These are phyloP conservation scores for Coregonus sp. DNA, from an alignment of 2,797 vertebrate species.

Conservation along the genomic window DNA sequence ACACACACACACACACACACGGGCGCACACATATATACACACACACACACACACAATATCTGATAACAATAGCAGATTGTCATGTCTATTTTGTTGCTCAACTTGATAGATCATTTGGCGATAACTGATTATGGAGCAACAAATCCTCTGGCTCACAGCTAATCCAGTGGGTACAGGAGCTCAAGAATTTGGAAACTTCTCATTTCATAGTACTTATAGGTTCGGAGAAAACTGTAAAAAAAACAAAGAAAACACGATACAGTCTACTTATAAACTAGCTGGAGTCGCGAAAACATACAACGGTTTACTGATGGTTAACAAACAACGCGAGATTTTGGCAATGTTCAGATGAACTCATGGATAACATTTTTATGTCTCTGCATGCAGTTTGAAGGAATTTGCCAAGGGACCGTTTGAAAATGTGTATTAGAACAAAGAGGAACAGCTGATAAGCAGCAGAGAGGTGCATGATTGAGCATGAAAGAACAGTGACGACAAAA, in stretches of 20 bases:
- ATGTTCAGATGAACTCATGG: background rate
- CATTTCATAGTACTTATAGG: slow-evolving; percentile 12
- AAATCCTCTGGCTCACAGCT: slow-evolving; percentile 29
- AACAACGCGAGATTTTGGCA: background rate
- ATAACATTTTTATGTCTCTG: background rate
- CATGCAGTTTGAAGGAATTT: background rate
- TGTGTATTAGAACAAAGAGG: no score
- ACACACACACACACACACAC: background rate
- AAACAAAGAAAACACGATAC: background rate
- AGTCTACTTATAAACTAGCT: background rate
- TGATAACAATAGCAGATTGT: slow-evolving; percentile 33
- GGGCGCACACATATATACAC: background rate
- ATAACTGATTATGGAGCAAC: slow-evolving; percentile 60
- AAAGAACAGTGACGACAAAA: no score
- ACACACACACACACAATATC: background rate
- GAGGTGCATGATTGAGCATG: no score
- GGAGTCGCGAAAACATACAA: background rate
- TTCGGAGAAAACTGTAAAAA: background rate
- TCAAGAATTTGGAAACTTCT: slow-evolving; percentile 59
- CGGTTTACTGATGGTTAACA: background rate
- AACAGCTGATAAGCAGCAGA: no score
- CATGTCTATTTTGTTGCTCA: slow-evolving; percentile 42
- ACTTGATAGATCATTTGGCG: slow-evolving; percentile 21
- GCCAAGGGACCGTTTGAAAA: background rate
- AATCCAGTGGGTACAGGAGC: background rate